Evolutionary conservation across 2,888 invertebrate species (phyloP).

Genomic region (Nephrotoma guestfalica): DNA sequence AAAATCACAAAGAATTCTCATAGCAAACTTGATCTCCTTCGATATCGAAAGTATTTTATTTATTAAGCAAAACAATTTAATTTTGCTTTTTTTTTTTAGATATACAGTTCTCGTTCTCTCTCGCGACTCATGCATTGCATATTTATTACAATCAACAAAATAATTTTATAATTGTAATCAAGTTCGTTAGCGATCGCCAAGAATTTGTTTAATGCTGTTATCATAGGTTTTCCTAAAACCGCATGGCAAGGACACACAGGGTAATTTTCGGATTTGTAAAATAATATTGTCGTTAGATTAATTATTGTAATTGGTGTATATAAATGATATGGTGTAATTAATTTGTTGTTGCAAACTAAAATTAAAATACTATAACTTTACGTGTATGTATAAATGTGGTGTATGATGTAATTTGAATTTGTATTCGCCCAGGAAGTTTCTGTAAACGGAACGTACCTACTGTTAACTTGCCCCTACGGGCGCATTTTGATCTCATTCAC

Average conservation of each 20-base stretch:
- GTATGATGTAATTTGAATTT: background rate
- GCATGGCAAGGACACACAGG: background rate
- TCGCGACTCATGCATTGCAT: background rate
- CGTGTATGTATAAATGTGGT: background rate
- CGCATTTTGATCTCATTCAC: background rate
- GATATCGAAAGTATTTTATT: background rate
- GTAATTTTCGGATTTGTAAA: background rate
- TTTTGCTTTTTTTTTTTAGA: background rate
- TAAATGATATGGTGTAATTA: background rate
- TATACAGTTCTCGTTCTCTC: background rate
- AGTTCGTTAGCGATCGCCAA: background rate
- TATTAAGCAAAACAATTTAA: background rate
- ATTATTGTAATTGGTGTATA: background rate
- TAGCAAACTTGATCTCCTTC: background rate
- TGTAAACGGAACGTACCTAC: background rate
- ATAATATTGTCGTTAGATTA: background rate
- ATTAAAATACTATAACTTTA: background rate
- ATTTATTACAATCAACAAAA: background rate
- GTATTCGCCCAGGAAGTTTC: background rate
- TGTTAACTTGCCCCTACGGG: background rate
- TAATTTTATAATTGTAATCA: background rate
- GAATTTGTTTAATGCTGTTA: background rate
- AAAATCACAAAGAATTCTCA: background rate
- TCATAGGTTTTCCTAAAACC: background rate
- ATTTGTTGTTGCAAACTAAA: background rate